These are phyloP conservation scores for Odontomachus brunneus DNA, from an alignment of 1,140 invertebrate genomes.

Conservation along the genomic window DNA sequence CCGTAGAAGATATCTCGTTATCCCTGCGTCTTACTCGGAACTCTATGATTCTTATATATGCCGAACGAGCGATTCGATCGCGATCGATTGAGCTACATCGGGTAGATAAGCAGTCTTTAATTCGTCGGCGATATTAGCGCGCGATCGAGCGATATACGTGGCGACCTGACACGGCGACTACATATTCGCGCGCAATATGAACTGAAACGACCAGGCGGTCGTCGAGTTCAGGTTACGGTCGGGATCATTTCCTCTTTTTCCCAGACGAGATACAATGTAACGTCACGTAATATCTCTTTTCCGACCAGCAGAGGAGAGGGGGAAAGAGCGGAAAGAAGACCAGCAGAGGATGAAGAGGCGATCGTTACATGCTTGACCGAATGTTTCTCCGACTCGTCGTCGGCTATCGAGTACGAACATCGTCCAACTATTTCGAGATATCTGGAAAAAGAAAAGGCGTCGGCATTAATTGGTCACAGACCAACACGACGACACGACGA, in stretches of 20 bases:
- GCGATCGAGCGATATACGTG: conserved; percentile 36
- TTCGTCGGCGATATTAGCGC: conserved; percentile 20
- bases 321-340: not conserved
- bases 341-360: not conserved
- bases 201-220: not conserved
- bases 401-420: conserved; percentile 62
- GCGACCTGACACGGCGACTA: not conserved
- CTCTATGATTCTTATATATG: conserved; percentile 25
- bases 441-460: conserved; percentile 70
- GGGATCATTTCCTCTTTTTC: not conserved
- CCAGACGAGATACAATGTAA: conserved; percentile 36
- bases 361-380: conserved; percentile 32
- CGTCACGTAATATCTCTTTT: conserved; percentile 6
- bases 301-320: not conserved
- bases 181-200: not conserved
- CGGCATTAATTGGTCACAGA: conserved; percentile 81
- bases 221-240: not conserved
- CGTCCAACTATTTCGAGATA: conserved; percentile 53
- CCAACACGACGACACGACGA: conserved; percentile 40
- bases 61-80: not conserved
- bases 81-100: not conserved
- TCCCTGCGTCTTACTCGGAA: not conserved
- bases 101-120: conserved; percentile 60
- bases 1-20: conserved; percentile 7
- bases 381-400: conserved; percentile 44